Percentiles rank a stretch among this genome's conserved stretches.
phyloP scores from a whole-genome alignment of 1,140 invertebrate species.

The Danaus plexippus region DNA sequence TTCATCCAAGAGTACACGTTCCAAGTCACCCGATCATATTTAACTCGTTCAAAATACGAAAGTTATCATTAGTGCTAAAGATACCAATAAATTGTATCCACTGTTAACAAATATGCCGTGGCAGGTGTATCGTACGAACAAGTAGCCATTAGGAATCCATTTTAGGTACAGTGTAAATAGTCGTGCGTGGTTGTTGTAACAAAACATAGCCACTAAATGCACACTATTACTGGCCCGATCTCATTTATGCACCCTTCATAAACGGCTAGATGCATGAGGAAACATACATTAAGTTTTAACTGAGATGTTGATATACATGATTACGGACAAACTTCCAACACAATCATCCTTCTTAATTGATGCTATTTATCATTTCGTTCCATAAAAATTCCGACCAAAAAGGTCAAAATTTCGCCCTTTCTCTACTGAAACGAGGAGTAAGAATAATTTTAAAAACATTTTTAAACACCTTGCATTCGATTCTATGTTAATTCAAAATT shows the following conservation, averaged over 20 bases:
- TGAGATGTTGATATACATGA: background rate
- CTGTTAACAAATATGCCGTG: constrained; percentile 47
- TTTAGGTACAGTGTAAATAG: constrained; percentile 63
- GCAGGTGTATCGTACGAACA: constrained; percentile 63
- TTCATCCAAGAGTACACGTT: too few species aligned
- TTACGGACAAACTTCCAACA: too few species aligned
- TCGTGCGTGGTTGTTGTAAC: constrained; percentile 43
- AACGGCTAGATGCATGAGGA: constrained; percentile 41
- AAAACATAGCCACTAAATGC: constrained; percentile 42
- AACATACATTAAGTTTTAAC: constrained; percentile 16
- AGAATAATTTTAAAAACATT: too few species aligned
- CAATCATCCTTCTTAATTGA: too few species aligned
- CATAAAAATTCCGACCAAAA: too few species aligned
- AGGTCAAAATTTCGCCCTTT: too few species aligned
- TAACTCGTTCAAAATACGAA: constrained; percentile 16
- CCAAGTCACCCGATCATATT: too few species aligned
- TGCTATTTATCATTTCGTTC: too few species aligned
- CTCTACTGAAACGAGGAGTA: too few species aligned
- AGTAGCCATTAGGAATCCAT: constrained; percentile 66
- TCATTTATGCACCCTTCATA: constrained; percentile 67
- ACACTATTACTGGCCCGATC: constrained; percentile 27
- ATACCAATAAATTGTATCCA: constrained; percentile 43
- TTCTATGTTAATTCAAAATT: too few species aligned
- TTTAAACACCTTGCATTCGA: too few species aligned
- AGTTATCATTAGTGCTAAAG: constrained; percentile 30